These are phyloP conservation scores for Phalloptychus januarius DNA, from an alignment of 2,797 vertebrate species.

Conservation along the genomic window DNA sequence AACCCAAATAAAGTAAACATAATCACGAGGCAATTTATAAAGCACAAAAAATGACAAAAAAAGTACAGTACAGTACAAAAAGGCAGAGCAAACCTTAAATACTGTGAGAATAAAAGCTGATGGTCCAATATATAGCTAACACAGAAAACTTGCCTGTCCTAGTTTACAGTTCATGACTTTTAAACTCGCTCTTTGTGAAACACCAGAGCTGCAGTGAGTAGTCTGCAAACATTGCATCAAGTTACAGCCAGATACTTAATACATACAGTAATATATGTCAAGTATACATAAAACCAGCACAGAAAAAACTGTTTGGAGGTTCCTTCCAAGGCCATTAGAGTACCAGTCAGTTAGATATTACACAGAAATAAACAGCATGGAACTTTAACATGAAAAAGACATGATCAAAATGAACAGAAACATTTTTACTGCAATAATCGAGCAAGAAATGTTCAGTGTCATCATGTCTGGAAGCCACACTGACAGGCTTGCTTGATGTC, in stretches of 20 bases:
- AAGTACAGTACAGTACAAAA: slow-evolving; percentile 15
- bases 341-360: slow-evolving; percentile 17
- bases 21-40: slow-evolving; percentile 18
- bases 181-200: slow-evolving; percentile 18
- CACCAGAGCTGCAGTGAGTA: slow-evolving; percentile 68
- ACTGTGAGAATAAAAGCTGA: slow-evolving; percentile 56
- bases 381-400: slow-evolving; percentile 25
- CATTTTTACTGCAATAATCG: slow-evolving; percentile 35
- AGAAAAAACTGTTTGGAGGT: slow-evolving; percentile 16
- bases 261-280: slow-evolving; percentile 39
- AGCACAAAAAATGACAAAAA: slow-evolving; percentile 38
- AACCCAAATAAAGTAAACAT: slow-evolving; percentile 26
- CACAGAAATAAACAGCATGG: slow-evolving; percentile 28
- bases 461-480: slow-evolving; percentile 27
- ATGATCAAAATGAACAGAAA: slow-evolving; percentile 14
- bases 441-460: slow-evolving; percentile 21
- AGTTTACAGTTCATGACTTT: slow-evolving; percentile 17
- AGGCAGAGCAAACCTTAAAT: slow-evolving; percentile 59
- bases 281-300: slow-evolving; percentile 22
- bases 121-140: slow-evolving; percentile 32
- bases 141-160: slow-evolving; percentile 20
- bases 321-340: slow-evolving; percentile 49
- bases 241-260: slow-evolving; percentile 45
- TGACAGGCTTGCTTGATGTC: slow-evolving; percentile 40
- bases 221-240: slow-evolving; percentile 66